These are phyloP conservation scores for Habrosyne pyritoides DNA, from an alignment of 2,888 invertebrate species.

Conservation along the genomic window DNA sequence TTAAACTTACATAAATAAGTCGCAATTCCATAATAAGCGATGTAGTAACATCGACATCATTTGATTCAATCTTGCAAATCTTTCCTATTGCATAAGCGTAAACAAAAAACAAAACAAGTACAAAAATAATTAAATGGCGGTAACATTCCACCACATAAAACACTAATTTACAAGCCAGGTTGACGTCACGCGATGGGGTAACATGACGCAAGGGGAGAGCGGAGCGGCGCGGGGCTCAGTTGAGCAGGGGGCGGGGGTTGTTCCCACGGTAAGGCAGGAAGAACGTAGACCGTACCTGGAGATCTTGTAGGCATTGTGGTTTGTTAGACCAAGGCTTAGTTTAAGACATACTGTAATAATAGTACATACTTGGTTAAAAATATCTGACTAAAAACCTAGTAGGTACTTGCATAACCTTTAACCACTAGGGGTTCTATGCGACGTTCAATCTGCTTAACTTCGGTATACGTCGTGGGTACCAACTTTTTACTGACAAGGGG, in stretches of 20 bases:
- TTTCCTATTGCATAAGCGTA: neutral
- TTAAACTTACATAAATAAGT: no score
- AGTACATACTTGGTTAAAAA: no score
- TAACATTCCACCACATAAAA: slow-evolving; percentile 17
- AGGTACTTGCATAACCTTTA: no score
- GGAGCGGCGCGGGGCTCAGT: slow-evolving; percentile 15
- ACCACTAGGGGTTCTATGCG: no score
- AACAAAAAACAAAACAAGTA: neutral
- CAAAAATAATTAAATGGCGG: slow-evolving; percentile 13
- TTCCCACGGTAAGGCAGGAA: slow-evolving; percentile 48
- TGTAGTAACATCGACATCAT: neutral
- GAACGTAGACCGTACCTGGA: slow-evolving; percentile 10
- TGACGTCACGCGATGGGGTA: slow-evolving; percentile 26
- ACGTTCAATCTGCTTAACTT: no score
- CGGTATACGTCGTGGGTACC: no score
- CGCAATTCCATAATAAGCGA: neutral
- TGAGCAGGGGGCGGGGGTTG: slow-evolving; percentile 19
- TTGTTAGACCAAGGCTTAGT: slow-evolving; percentile 1
- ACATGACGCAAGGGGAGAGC: slow-evolving; percentile 16
- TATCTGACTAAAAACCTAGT: no score
- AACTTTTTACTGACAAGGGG: no score
- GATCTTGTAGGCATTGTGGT: slow-evolving; percentile 12
- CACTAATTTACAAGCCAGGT: slow-evolving; percentile 13
- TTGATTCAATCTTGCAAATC: neutral
- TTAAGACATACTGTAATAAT: neutral